Conservation (phyloP, 2,888 invertebrate species). For the Pyralis farinalis region DNA sequence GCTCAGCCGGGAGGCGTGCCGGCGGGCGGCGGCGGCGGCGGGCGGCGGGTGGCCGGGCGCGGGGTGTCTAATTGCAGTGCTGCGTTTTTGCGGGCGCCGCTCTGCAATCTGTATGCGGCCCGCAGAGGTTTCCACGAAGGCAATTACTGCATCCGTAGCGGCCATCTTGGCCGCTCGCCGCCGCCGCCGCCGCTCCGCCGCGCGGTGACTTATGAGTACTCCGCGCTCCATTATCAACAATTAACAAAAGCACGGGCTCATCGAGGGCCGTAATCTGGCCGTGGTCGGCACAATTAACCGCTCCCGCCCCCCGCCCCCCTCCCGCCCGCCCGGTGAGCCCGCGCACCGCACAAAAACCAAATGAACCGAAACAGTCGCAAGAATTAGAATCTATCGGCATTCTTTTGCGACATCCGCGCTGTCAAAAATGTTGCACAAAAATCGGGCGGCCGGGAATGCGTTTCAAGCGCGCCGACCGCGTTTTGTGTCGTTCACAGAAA, state of each 20-base stretch:
- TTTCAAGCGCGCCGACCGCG: background rate
- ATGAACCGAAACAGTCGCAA: background rate
- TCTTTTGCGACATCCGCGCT: conserved; percentile 1
- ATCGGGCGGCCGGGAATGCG: conserved; percentile 2
- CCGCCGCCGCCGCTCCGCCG: conserved; percentile 13
- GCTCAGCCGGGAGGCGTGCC: conserved; percentile 21
- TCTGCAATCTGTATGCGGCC: conserved; percentile 60
- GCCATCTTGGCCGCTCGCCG: conserved; percentile 55
- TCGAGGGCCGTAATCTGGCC: conserved; percentile 14
- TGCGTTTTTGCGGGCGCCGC: conserved; percentile 48
- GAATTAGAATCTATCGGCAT: conserved; percentile 9
- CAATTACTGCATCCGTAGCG: conserved; percentile 73
- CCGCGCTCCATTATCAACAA: conserved; percentile 50
- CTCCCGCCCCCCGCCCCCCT: background rate
- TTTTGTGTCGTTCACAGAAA: background rate
- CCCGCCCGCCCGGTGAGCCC: background rate
- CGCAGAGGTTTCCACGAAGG: conserved; percentile 63
- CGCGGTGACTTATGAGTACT: conserved; percentile 40
- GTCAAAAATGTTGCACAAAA: conserved; percentile 6
- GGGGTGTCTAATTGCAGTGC: conserved; percentile 45
- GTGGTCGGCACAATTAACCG: conserved; percentile 1
- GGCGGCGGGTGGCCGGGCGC: conserved; percentile 11
- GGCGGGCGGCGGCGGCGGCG: conserved; percentile 9
- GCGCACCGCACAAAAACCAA: conserved; percentile 3
- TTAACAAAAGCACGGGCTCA: conserved; percentile 41